Evolutionary conservation across 2,113 vertebrate genomes (phyloP).

Genomic region (Bos indicus): DNA sequence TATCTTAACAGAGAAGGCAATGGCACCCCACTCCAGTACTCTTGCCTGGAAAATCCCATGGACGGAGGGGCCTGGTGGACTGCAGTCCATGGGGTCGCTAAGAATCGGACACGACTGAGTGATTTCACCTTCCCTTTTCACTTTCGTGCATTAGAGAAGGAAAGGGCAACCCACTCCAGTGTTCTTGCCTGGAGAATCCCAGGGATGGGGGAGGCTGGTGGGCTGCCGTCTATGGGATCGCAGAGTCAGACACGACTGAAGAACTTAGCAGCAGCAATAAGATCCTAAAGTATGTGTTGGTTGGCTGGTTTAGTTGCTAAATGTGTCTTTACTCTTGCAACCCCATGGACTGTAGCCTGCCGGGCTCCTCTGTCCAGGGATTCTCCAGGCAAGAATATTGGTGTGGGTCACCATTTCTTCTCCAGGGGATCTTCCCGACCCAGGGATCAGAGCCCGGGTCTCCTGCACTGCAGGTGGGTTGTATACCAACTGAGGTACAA

Average conservation of each 20-base stretch:
- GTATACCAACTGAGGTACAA: background rate
- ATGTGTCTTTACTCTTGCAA: background rate
- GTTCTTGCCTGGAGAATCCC: too few relatives aligned
- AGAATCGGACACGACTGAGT: too few relatives aligned
- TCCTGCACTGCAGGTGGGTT: background rate
- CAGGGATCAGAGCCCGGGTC: background rate
- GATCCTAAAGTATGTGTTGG: background rate
- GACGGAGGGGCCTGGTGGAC: too few relatives aligned
- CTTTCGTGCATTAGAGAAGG: too few relatives aligned
- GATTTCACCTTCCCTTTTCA: too few relatives aligned
- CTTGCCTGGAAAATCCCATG: too few relatives aligned
- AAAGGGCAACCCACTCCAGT: too few relatives aligned
- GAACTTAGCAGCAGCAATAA: background rate
- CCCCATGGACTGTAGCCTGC: background rate
- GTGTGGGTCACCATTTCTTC: background rate
- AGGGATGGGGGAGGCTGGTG: too few relatives aligned
- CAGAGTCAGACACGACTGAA: too few relatives aligned
- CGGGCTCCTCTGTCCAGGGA: background rate
- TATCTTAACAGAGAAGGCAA: background rate
- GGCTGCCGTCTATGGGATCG: too few relatives aligned
- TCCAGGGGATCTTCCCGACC: background rate
- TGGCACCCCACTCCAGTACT: too few relatives aligned
- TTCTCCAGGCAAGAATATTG: background rate
- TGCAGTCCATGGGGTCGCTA: too few relatives aligned
- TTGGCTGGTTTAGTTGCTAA: background rate